These are phyloP conservation scores for Electrona antarctica DNA, from an alignment of 2,113 vertebrate species.

Conservation along the genomic window DNA sequence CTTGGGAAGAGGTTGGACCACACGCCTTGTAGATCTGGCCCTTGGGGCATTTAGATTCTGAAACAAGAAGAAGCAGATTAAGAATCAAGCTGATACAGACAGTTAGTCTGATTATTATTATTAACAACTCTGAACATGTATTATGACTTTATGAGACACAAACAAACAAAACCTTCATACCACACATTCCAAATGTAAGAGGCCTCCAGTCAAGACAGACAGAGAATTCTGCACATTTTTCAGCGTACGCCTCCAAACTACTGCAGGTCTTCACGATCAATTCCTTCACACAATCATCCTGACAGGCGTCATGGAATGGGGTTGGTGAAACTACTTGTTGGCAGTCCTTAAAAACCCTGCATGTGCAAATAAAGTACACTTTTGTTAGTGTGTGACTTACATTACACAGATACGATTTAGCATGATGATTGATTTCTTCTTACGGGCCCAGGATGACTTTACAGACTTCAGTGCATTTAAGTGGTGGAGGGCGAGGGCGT, in stretches of 20 bases:
- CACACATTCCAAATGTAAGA: constrained; percentile 75
- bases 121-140: not conserved
- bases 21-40: constrained; percentile 83
- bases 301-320: constrained; percentile 80
- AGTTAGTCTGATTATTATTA: not conserved
- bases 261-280: constrained; percentile 52
- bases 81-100: not conserved
- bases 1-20: constrained; percentile 63
- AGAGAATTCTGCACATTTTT: constrained; percentile 77
- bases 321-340: constrained; percentile 66
- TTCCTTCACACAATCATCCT: constrained; percentile 28
- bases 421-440: constrained; percentile 45
- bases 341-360: constrained; percentile 84
- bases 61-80: constrained; percentile 5
- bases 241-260: constrained; percentile 83
- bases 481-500: too few relatives aligned
- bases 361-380: constrained; percentile 32
- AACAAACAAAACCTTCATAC: constrained; percentile 74
- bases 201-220: constrained; percentile 89
- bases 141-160: too few relatives aligned
- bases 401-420: not conserved
- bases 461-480: constrained; percentile 69
- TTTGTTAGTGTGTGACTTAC: constrained; percentile 1
- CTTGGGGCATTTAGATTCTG: constrained; percentile 81
- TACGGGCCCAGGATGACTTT: constrained; percentile 84